These are phyloP conservation scores for Drosophila histrio DNA, from an alignment of 2,888 invertebrate species.

Conservation along the genomic window DNA sequence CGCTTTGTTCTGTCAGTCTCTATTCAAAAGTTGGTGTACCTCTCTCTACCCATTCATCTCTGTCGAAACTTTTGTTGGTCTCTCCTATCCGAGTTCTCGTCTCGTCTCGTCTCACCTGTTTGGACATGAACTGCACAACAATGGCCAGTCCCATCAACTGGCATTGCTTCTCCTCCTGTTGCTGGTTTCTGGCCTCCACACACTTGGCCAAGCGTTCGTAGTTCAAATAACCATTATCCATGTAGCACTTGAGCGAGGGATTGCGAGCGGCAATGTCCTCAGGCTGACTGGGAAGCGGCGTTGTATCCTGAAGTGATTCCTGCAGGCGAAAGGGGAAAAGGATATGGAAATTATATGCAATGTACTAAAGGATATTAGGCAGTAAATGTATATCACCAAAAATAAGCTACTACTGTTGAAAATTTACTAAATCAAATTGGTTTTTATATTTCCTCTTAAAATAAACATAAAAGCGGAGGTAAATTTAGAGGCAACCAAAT, in stretches of 20 bases:
- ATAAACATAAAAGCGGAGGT: too few species aligned
- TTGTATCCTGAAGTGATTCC: background rate
- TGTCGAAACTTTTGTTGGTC: background rate
- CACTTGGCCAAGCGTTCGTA: conserved; percentile 61
- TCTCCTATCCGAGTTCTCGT: background rate
- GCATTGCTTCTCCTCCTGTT: conserved; percentile 84
- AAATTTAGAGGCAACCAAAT: too few species aligned
- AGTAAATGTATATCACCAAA: too few species aligned
- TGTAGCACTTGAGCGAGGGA: conserved; percentile 51
- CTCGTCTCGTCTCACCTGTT: conserved; percentile 86
- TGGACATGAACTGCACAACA: conserved; percentile 93
- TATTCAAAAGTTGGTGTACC: conserved; percentile 9
- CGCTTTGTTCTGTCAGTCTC: background rate
- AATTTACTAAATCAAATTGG: too few species aligned
- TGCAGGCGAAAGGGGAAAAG: background rate
- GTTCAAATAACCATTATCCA: conserved; percentile 64
- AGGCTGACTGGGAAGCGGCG: conserved; percentile 4
- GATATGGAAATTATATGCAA: background rate
- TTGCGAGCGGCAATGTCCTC: conserved; percentile 23
- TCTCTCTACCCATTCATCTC: conserved; percentile 1
- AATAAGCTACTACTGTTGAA: too few species aligned
- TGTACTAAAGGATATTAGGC: too few species aligned
- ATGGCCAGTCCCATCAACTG: conserved; percentile 93
- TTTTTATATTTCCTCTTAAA: too few species aligned
- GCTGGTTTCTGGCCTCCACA: conserved; percentile 40